phyloP scores from a whole-genome alignment of 2,113 vertebrate genomes.

The Microtus montanus region DNA sequence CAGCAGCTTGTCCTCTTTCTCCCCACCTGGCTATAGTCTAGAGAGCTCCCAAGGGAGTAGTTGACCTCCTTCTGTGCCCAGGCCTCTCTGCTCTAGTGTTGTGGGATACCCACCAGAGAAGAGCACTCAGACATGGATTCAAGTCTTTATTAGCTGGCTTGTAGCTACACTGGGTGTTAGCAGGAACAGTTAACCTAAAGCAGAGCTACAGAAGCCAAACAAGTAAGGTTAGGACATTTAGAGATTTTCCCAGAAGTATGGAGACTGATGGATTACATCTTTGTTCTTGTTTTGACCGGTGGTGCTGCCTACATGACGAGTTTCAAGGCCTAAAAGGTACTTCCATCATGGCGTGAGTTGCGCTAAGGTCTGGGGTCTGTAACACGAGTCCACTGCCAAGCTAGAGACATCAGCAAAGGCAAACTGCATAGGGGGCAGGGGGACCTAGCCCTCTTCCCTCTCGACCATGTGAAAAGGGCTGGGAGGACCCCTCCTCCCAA shows the following conservation, averaged over 20 bases:
- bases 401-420: neutral
- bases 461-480: neutral
- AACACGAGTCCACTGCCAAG: neutral
- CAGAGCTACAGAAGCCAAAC: neutral
- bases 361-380: neutral
- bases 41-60: neutral
- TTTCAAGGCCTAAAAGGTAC: neutral
- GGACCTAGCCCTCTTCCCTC: neutral
- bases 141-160: neutral
- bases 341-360: neutral
- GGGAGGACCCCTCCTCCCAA: neutral
- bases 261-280: neutral
- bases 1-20: neutral
- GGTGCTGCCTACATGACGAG: neutral
- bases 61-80: neutral
- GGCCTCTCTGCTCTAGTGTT: neutral
- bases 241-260: neutral
- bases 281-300: neutral
- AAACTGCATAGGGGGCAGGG: too few species aligned
- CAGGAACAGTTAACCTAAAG: neutral
- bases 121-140: too few species aligned
- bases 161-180: neutral
- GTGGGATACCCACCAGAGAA: neutral
- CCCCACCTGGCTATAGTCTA: neutral
- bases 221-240: neutral